phyloP scores from a whole-genome alignment of 2,797 vertebrate genomes.

The Chiropotes sagulatus region DNA sequence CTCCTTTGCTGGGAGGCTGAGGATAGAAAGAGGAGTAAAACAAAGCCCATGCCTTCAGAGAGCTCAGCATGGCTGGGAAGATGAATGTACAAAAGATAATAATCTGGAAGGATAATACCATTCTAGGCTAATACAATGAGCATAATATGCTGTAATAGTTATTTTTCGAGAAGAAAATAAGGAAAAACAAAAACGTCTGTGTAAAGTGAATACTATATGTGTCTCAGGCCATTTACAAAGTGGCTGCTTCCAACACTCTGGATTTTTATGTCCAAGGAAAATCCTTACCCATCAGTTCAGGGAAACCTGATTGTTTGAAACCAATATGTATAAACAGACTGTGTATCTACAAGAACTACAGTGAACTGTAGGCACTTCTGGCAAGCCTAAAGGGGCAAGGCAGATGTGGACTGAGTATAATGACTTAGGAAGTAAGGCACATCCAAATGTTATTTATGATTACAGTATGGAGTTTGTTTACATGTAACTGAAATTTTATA shows the following conservation, averaged over 20 bases:
- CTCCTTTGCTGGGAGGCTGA: neutral
- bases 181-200: neutral
- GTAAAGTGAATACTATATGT: neutral
- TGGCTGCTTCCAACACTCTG: neutral
- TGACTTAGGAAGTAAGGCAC: constrained; percentile 37
- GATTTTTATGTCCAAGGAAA: constrained; percentile 18
- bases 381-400: neutral
- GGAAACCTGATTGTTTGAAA: constrained; percentile 30
- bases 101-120: neutral
- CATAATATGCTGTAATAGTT: neutral
- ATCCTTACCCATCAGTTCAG: neutral
- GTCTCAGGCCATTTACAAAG: neutral
- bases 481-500: constrained; percentile 51
- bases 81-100: neutral
- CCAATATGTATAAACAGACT: neutral
- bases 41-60: neutral
- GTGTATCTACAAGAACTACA: neutral
- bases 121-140: neutral
- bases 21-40: neutral
- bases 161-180: neutral
- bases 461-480: constrained; percentile 21
- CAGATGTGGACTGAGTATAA: neutral
- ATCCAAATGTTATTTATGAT: constrained; percentile 36
- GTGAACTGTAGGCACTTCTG: neutral
- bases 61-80: neutral